Percentiles rank a stretch among this genome's conserved stretches.
phyloP scores from a whole-genome alignment of 2,113 vertebrate species.

The Lycaon pictus region DNA sequence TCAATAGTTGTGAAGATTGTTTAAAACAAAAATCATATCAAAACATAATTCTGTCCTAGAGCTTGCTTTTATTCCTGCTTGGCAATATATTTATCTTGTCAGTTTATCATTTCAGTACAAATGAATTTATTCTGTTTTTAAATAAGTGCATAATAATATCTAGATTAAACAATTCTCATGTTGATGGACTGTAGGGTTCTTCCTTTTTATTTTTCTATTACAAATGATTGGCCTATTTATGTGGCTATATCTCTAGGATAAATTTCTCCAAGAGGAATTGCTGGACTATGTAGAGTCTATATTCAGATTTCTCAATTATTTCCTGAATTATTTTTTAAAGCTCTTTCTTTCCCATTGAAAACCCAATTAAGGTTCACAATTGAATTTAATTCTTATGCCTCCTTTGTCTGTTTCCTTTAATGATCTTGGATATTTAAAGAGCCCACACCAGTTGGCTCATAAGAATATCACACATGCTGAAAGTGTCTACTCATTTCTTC shows the following conservation, averaged over 20 bases:
- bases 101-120: not conserved
- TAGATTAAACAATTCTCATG: not conserved
- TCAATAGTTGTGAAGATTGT: not conserved
- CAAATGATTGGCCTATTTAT: not conserved
- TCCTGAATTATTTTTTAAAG: not conserved
- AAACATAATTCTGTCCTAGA: not conserved
- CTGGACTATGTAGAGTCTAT: not conserved
- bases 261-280: not conserved
- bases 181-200: not conserved
- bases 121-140: not conserved
- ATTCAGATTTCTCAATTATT: not conserved
- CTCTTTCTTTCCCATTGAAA: not conserved
- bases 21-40: not conserved
- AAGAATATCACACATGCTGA: not conserved
- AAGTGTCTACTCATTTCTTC: not conserved
- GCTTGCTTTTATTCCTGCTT: not conserved
- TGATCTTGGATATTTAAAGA: not conserved
- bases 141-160: not conserved
- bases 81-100: not conserved
- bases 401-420: not conserved
- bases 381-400: not conserved
- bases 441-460: not conserved
- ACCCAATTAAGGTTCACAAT: not conserved
- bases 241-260: not conserved
- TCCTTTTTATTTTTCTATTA: not conserved